These are phyloP conservation scores for Ptychadena robeensis DNA, from an alignment of 2,797 vertebrate species.

Conservation along the genomic window DNA sequence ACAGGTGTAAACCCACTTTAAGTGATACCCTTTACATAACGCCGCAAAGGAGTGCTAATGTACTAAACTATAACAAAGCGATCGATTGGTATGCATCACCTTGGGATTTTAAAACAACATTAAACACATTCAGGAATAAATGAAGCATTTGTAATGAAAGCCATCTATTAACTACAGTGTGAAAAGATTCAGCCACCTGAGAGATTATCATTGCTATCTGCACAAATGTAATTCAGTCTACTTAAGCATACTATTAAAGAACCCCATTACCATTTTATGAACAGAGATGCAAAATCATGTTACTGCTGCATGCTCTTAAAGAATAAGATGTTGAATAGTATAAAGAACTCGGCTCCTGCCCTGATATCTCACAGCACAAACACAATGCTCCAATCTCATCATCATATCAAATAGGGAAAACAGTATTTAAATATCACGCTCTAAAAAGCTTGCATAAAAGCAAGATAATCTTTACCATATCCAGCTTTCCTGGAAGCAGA, in stretches of 20 bases:
- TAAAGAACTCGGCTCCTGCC: neutral
- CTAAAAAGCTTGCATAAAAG: neutral
- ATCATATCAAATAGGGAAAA: neutral
- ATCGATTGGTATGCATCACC: no score
- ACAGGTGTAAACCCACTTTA: no score
- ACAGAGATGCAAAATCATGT: constrained; percentile 19
- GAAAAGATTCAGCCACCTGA: constrained; percentile 6
- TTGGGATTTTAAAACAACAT: neutral
- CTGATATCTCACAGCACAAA: constrained; percentile 6
- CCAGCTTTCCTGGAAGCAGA: neutral
- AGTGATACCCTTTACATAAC: no score
- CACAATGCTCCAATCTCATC: constrained; percentile 2
- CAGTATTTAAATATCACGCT: constrained; percentile 6
- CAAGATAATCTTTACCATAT: neutral
- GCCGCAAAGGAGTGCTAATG: no score
- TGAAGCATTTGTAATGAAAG: neutral
- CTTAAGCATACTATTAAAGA: neutral
- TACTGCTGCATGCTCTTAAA: neutral
- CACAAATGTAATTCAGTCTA: constrained; percentile 10
- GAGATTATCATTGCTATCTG: constrained; percentile 1
- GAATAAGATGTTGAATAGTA: no score
- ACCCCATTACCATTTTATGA: constrained; percentile 31
- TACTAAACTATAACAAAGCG: no score
- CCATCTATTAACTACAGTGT: neutral
- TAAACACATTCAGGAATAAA: constrained; percentile 5